Conservation (phyloP, 2,113 vertebrate species). For the Pygathrix nemaeus region DNA sequence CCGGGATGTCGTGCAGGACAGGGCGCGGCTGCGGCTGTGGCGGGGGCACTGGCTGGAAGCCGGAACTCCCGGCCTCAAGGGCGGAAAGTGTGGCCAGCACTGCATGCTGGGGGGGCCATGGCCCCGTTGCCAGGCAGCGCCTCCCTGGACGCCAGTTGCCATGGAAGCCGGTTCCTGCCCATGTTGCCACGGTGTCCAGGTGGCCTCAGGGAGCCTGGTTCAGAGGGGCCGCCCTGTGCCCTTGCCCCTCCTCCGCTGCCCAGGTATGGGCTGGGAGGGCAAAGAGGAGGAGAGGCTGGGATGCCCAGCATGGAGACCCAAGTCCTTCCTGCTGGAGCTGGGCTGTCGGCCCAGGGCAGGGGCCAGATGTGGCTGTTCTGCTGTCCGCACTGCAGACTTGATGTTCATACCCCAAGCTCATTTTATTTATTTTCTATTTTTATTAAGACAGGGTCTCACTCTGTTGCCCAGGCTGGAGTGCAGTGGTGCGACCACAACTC, state of each 20-base stretch:
- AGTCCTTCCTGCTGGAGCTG: not conserved
- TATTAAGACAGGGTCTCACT: no score
- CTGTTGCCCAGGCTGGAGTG: no score
- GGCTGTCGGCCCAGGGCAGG: not conserved
- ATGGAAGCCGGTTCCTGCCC: slow-evolving; percentile 57
- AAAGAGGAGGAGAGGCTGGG: not conserved
- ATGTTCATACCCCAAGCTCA: not conserved
- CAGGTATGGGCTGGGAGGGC: not conserved
- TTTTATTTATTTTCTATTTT: not conserved
- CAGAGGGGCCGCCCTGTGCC: not conserved
- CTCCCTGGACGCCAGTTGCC: slow-evolving; percentile 59
- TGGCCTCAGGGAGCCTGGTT: slow-evolving; percentile 33
- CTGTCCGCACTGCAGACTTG: not conserved
- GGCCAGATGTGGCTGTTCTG: no score
- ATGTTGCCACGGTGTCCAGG: slow-evolving; percentile 49
- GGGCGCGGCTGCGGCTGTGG: no score
- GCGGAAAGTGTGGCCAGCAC: not conserved
- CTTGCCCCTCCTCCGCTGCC: not conserved
- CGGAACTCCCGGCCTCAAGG: no score
- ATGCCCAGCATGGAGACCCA: not conserved
- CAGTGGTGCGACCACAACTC: no score
- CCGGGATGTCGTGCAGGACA: not conserved
- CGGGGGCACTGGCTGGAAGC: rapidly evolving
- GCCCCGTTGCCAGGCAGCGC: slow-evolving; percentile 49
- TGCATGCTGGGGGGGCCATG: not conserved